Evolutionary conservation across 1,140 invertebrate genomes (phyloP).

Genomic region (Brachionus sp.): DNA sequence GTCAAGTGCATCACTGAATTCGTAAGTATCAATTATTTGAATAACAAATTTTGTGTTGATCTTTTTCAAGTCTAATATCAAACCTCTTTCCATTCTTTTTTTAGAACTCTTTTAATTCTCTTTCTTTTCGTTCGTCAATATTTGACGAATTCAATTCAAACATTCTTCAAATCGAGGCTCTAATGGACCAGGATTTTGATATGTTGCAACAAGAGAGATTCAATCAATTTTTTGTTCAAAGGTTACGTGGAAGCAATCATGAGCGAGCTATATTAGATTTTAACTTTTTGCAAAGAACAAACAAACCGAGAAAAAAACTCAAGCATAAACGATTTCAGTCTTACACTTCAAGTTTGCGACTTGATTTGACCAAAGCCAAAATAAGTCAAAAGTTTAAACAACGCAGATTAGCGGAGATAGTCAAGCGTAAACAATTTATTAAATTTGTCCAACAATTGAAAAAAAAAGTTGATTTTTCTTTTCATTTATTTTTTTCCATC

Average conservation of each 20-base stretch:
- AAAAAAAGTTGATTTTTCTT: slow-evolving; percentile 37
- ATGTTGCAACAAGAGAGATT: not conserved
- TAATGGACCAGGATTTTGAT: slow-evolving; percentile 15
- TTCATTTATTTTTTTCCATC: not conserved
- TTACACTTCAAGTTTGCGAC: not conserved
- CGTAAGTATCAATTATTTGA: slow-evolving; percentile 51
- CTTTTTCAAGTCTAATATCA: not conserved
- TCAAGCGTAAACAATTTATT: not conserved
- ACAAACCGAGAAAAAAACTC: not conserved
- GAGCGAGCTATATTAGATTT: not conserved
- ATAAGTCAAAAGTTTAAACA: not conserved
- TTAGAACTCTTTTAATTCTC: not conserved
- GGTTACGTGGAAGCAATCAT: not conserved
- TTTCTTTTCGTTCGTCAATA: slow-evolving; percentile 27
- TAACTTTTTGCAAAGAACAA: not conserved
- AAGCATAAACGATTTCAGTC: not conserved
- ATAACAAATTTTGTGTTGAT: not conserved
- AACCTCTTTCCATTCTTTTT: not conserved
- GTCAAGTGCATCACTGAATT: slow-evolving; percentile 61
- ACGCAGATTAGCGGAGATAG: not conserved
- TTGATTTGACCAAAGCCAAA: slow-evolving; percentile 1
- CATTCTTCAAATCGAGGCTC: not conserved
- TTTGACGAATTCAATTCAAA: slow-evolving; percentile 34
- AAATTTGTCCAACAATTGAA: slow-evolving; percentile 14
- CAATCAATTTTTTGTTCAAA: not conserved